These are phyloP conservation scores for Asbolus verrucosus DNA, from an alignment of 1,140 invertebrate genomes.

Conservation along the genomic window DNA sequence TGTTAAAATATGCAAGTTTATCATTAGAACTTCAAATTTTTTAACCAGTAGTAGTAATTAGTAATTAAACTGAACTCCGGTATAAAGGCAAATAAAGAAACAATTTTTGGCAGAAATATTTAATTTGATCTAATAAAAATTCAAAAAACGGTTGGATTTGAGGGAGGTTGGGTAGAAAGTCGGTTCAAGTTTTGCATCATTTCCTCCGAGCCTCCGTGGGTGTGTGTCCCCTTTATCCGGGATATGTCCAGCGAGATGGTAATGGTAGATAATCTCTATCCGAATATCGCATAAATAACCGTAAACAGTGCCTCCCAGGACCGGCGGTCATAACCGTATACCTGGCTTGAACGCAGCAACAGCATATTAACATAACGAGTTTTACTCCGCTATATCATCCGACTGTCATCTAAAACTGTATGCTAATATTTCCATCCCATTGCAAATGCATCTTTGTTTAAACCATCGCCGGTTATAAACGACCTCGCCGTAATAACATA, in stretches of 20 bases:
- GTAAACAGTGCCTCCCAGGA: conserved; percentile 59
- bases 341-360: conserved; percentile 44
- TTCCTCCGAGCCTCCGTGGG: conserved; percentile 12
- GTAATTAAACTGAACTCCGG: no score
- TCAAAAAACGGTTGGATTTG: not conserved
- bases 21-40: no score
- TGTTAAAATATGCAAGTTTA: no score
- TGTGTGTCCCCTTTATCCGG: conserved; percentile 26
- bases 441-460: conserved; percentile 63
- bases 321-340: conserved; percentile 56
- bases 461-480: conserved; percentile 58
- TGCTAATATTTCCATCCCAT: conserved; percentile 64
- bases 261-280: conserved; percentile 59
- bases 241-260: conserved; percentile 32
- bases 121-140: no score
- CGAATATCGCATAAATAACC: conserved; percentile 64
- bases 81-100: no score
- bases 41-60: no score
- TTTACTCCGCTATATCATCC: conserved; percentile 64
- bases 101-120: no score
- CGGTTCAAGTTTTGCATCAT: not conserved
- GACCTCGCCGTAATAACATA: conserved; percentile 54
- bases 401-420: conserved; percentile 64
- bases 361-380: conserved; percentile 64
- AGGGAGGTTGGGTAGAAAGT: not conserved